A percentile compares a stretch with the other conserved stretches of the same genome.
These are phyloP conservation scores for Erebia epiphron DNA, from an alignment of 2,888 invertebrate species.

Conservation along the genomic window DNA sequence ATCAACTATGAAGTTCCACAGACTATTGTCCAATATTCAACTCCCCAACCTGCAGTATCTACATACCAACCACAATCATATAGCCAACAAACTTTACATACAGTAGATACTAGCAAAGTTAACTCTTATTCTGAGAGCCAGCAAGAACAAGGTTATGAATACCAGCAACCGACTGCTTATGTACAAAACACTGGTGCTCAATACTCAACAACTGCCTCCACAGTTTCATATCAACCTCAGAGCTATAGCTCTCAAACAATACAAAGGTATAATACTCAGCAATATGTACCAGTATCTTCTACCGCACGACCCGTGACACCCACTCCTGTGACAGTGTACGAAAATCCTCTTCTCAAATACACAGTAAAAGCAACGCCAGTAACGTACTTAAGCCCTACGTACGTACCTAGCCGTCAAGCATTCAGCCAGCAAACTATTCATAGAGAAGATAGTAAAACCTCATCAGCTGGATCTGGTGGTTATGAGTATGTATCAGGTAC, in stretches of 20 bases:
- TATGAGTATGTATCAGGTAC: conserved; percentile 48
- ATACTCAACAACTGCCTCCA: conserved; percentile 41
- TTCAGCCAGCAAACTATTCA: conserved; percentile 64
- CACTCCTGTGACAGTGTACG: conserved; percentile 42
- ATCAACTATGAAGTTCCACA: conserved; percentile 43
- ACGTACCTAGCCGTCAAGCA: conserved; percentile 52
- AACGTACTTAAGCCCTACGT: conserved; percentile 45
- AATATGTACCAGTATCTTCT: conserved; percentile 39
- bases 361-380: conserved; percentile 39
- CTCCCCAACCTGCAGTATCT: conserved; percentile 57
- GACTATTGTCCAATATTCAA: conserved; percentile 46
- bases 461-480: conserved; percentile 42
- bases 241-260: conserved; percentile 63
- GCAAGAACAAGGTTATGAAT: conserved; percentile 54
- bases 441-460: conserved; percentile 58
- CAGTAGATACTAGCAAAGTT: conserved; percentile 57
- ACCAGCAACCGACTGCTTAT: conserved; percentile 48
- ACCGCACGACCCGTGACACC: conserved; percentile 38
- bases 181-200: conserved; percentile 32
- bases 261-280: conserved; percentile 33
- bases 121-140: conserved; percentile 53
- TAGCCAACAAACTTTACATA: conserved; percentile 65
- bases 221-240: conserved; percentile 60
- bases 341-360: conserved; percentile 45
- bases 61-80: conserved; percentile 63